Percentiles rank a stretch among this genome's conserved stretches.
Conservation (phyloP, 2,113 vertebrate species). For the Aix galericulata region DNA sequence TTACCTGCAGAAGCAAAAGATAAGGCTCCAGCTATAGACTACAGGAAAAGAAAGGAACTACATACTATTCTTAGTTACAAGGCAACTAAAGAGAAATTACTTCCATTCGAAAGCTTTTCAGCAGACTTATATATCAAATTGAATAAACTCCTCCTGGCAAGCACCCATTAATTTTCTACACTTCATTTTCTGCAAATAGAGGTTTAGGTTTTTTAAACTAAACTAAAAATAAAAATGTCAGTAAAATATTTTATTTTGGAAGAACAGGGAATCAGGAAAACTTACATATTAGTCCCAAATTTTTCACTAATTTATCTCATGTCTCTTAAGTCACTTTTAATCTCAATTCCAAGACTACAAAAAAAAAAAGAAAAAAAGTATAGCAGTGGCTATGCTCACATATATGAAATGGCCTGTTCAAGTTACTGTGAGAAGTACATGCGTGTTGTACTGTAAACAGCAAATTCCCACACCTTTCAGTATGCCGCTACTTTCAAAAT, state of each 20-base stretch:
- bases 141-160: not conserved
- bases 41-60: not conserved
- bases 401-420: not conserved
- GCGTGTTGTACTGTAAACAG: accelerated
- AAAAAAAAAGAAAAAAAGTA: not conserved
- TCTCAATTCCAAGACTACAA: not conserved
- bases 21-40: not conserved
- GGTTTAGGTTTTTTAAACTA: not conserved
- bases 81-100: not conserved
- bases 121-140: not conserved
- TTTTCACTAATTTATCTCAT: not conserved
- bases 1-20: not conserved
- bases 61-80: not conserved
- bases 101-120: not conserved
- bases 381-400: not conserved
- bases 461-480: not conserved
- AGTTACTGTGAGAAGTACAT: not conserved
- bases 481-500: not conserved
- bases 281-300: not conserved
- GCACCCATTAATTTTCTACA: not conserved
- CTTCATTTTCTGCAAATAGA: not conserved
- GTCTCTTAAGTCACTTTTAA: not conserved
- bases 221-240: not conserved
- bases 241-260: not conserved
- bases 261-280: not conserved